Evolutionary conservation across 1,140 invertebrate genomes (phyloP), one percentile per base, ranked within the genome.

Genomic region (Procambarus virginalis): DNA sequence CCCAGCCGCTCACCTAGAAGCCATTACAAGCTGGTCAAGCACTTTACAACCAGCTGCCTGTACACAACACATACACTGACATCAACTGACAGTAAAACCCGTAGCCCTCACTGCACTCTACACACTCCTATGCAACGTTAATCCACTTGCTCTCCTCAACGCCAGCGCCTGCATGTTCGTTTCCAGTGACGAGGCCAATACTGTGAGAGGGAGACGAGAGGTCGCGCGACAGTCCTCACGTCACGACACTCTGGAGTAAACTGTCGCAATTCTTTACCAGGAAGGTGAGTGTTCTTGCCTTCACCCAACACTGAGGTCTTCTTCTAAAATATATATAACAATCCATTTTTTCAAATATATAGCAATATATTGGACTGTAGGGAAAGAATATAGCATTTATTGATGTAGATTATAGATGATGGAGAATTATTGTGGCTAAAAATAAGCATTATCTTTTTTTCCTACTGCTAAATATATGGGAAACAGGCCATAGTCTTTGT

Each of bases 241-340:
- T 34, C 34, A 34, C 34, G 34, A 55, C 51, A 64, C 6, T 34
- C 34, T 3, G 34, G 8, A 6, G 22, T 34, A 73, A 73, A 73
- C 68, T 73, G 68, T 73, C 68, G 68, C 68, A 73, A 73, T 34
- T 73, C 68, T 34, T 73, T 73, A n/a, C 68, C 68, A 73, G 68
- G 68, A 73, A 73, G 14, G 10, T 34, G 14, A 9, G 6, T 73
- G 14, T 34, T 34, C 68, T 22, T 34, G n/a, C 8, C 34, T 4
- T 73, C 68, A 34, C 34, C 34, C 34, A 34, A 8, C 20, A 6
- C 22, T 34, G 34, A 20, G 34, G 34, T 34, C n/a, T 34, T 73
- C 6, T 73, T 34, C 9, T 73, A 73, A 73, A 73, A 73, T 22
- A 34, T 22, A 73, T 73, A 73, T 8, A 73, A 73, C 68, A 73